phyloP scores from a whole-genome alignment of 1,140 invertebrate species.

The Psilanteris sp. region DNA sequence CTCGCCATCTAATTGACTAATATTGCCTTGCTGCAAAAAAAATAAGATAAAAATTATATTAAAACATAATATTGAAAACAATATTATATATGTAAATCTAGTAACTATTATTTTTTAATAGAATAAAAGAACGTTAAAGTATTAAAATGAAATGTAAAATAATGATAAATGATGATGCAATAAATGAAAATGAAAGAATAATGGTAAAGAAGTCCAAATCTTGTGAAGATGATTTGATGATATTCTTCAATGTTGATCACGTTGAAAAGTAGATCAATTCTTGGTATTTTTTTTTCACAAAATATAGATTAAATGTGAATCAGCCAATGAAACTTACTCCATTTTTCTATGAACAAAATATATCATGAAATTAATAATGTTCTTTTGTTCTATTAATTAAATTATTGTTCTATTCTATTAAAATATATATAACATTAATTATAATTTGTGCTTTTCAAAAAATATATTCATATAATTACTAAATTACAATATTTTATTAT shows the following conservation, averaged over 20 bases:
- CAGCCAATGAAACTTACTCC: constrained; percentile 61
- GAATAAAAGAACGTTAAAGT: no score
- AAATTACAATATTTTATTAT: no score
- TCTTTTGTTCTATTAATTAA: neutral
- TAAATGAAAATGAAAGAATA: constrained; percentile 19
- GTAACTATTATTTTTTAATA: no score
- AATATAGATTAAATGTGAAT: constrained; percentile 54
- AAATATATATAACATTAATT: no score
- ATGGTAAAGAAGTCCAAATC: constrained; percentile 34
- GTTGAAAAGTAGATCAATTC: constrained; percentile 50
- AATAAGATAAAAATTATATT: no score
- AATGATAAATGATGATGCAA: neutral
- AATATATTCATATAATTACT: no score
- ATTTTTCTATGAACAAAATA: constrained; percentile 62
- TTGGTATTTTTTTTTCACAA: constrained; percentile 51
- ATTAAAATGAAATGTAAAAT: no score
- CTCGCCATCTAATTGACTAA: constrained; percentile 83
- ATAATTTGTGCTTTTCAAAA: no score
- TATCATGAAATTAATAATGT: constrained; percentile 32
- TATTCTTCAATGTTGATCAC: constrained; percentile 52
- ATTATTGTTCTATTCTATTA: neutral
- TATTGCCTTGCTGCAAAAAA: constrained; percentile 71
- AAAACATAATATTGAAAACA: no score
- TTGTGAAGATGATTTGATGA: constrained; percentile 33
- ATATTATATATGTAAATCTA: no score